These are phyloP conservation scores for Muscina levida DNA, from an alignment of 2,888 invertebrate species.

Conservation along the genomic window DNA sequence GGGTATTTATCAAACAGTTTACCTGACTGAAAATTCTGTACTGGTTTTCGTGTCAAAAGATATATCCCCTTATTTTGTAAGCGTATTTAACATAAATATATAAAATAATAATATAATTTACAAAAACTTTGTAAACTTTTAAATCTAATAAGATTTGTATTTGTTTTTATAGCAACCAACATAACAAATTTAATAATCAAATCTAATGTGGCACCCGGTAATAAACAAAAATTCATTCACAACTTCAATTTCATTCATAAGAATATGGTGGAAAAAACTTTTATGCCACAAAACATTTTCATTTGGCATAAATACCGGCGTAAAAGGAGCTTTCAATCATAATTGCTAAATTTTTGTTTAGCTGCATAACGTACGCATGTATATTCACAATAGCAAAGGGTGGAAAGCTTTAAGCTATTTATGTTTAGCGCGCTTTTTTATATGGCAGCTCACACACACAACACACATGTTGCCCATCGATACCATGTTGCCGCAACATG, in stretches of 20 bases:
- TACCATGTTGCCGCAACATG: not conserved
- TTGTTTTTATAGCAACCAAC: too few relatives aligned
- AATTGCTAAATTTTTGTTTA: not conserved
- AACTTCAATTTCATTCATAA: not conserved
- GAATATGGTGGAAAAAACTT: not conserved
- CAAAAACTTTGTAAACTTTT: too few relatives aligned
- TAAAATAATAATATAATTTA: too few relatives aligned
- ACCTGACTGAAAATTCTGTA: too few relatives aligned
- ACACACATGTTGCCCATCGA: not conserved
- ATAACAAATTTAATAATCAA: too few relatives aligned
- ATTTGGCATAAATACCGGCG: conserved; percentile 6
- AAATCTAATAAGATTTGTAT: too few relatives aligned
- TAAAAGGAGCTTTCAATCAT: not conserved
- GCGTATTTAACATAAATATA: too few relatives aligned
- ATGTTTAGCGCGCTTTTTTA: conserved; percentile 33
- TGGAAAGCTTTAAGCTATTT: conserved; percentile 32
- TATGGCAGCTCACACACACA: not conserved
- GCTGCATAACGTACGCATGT: not conserved
- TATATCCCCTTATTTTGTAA: too few relatives aligned
- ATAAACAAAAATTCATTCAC: too few relatives aligned
- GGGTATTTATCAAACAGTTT: too few relatives aligned
- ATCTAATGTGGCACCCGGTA: not conserved
- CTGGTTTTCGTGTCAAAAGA: too few relatives aligned
- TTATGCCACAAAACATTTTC: not conserved
- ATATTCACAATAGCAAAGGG: conserved; percentile 33